phyloP scores from a whole-genome alignment of 2,113 vertebrate genomes.

The Protobothrops flavoviridis region DNA sequence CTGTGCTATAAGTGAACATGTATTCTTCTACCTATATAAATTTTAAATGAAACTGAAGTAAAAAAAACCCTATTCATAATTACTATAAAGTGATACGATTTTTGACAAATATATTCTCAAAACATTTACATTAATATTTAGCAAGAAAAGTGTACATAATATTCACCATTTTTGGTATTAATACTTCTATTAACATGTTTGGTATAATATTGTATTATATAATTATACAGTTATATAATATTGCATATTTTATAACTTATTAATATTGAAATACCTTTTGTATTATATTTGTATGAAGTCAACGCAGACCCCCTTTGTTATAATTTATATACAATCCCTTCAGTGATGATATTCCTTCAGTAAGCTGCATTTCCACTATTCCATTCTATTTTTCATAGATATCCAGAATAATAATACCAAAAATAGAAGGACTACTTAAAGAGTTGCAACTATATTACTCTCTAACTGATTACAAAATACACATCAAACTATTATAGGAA shows the following conservation, averaged over 20 bases:
- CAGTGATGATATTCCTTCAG: neutral
- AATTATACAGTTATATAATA: neutral
- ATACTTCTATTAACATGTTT: neutral
- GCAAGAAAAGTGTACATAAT: neutral
- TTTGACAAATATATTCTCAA: neutral
- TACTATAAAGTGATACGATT: neutral
- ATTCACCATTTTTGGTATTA: neutral
- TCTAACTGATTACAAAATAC: neutral
- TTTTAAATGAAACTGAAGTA: neutral
- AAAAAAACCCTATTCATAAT: neutral
- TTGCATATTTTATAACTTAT: neutral
- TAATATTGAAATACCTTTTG: neutral
- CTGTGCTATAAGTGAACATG: slow-evolving; percentile 70
- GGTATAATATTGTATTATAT: neutral
- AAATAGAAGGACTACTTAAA: neutral
- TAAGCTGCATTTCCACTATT: neutral
- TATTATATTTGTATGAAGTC: neutral
- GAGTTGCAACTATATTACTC: neutral
- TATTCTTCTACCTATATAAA: slow-evolving; percentile 60
- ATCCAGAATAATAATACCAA: neutral
- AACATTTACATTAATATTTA: neutral
- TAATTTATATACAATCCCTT: neutral
- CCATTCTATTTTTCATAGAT: neutral
- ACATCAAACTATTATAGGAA: neutral
- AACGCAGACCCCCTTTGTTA: neutral